Conservation (phyloP, 2,888 invertebrate genomes). For the Cecidostiba fungosa region DNA sequence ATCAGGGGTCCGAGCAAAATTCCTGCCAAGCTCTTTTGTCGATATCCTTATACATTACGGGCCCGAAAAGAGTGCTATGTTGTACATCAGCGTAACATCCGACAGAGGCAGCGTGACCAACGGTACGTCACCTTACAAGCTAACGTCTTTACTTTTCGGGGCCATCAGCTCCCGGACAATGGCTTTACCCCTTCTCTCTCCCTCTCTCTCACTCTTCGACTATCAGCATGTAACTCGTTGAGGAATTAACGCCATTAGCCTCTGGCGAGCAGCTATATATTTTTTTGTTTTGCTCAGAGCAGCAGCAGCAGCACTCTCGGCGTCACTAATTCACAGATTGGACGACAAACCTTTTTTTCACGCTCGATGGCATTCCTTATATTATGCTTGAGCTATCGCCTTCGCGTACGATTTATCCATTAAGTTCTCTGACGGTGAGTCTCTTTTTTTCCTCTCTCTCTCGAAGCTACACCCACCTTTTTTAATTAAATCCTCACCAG, state of each 20-base stretch:
- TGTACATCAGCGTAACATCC: background rate
- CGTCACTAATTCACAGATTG: conserved; percentile 68
- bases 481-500: conserved; percentile 32
- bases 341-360: conserved; percentile 66
- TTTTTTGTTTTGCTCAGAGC: conserved; percentile 2
- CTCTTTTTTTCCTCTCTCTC: background rate
- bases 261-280: conserved; percentile 40
- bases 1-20: background rate
- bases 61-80: background rate
- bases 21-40: background rate
- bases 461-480: conserved; percentile 26
- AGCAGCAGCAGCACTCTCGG: conserved; percentile 40
- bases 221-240: conserved; percentile 58
- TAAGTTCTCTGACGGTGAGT: background rate
- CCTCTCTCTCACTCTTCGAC: background rate
- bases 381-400: conserved; percentile 3
- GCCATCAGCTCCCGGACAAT: background rate
- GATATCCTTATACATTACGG: conserved; percentile 11
- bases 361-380: conserved; percentile 24
- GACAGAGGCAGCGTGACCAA: conserved; percentile 55
- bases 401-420: conserved; percentile 39
- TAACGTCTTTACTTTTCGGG: conserved; percentile 22
- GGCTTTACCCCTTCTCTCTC: too few relatives aligned
- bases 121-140: conserved; percentile 16
- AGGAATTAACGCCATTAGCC: conserved; percentile 71